A percentile compares a stretch with the other conserved stretches of the same genome.
Evolutionary conservation across 2,113 vertebrate genomes (phyloP).

Genomic region (Zosterops lateralis): DNA sequence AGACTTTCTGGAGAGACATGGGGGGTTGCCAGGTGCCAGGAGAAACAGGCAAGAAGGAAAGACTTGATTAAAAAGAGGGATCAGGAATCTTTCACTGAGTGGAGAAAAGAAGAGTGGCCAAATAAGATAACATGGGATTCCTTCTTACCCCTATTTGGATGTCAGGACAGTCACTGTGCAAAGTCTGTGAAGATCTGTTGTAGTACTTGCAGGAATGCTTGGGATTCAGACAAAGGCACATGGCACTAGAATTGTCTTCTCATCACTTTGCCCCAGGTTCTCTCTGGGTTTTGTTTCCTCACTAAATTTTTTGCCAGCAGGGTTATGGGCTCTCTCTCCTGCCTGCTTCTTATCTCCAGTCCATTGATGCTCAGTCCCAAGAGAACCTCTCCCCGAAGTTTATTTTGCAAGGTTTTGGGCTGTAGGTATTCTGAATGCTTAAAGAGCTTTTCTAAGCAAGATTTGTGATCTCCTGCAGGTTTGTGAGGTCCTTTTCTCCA

Average conservation of each 20-base stretch:
- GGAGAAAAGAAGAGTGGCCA: background rate
- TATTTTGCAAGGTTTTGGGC: background rate
- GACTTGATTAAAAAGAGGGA: background rate
- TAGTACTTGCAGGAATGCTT: background rate
- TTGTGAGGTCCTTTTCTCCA: slow-evolving; percentile 89
- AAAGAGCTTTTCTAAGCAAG: background rate
- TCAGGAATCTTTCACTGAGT: background rate
- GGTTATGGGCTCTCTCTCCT: background rate
- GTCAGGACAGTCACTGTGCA: background rate
- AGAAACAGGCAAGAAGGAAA: background rate
- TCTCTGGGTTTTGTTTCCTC: background rate
- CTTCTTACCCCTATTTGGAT: background rate
- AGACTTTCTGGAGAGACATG: background rate
- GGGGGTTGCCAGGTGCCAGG: background rate
- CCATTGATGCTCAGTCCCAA: accelerated
- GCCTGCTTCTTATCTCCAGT: background rate
- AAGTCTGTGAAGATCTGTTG: background rate
- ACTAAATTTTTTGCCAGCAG: background rate
- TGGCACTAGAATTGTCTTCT: background rate
- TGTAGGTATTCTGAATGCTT: background rate
- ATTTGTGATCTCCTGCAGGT: slow-evolving; percentile 75
- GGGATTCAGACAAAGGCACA: accelerated
- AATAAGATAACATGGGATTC: background rate
- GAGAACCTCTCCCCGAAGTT: background rate
- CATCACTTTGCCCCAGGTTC: background rate